Base-by-base conservation (phyloP, 2,888 invertebrate species). In the Erpobdella octoculata region DNA sequence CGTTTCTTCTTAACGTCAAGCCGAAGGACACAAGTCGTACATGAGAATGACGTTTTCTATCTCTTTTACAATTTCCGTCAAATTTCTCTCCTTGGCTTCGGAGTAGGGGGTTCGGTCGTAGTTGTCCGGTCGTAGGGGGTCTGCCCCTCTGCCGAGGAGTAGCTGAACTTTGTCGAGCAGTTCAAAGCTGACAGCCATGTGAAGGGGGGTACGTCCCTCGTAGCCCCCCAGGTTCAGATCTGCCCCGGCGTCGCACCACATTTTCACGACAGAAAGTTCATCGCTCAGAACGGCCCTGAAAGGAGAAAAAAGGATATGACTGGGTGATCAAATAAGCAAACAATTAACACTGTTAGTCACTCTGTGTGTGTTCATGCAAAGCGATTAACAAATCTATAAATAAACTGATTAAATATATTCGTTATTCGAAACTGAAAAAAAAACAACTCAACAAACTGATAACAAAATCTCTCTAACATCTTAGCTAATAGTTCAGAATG, bases 161-260 rank as follows among this genome's bases (percentile, higher is more conserved):
- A 72, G 77, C 38, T 75, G 53, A 3, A 70, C 64, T 38, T 62
- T 70, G 12, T 61, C 41, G 28, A 48, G 18, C 1, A 69, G 81
- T 9, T 69, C 35, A 28, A 53, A 69, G n/a, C n/a, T 69, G 69
- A 46, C 46, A 1, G 69, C 58, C 48, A 69, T 9, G 25, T 69
- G 69, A n/a, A 69, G 75, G 1, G 81, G 75, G 15, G 80, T 79
- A 33, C 80, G 75, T 5, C 75, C 74, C 72, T 80, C 78, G 69
- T 79, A 80, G 74, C 81, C 80, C 37, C 74, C 72, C 53, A 72
- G 73, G 74, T 80, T 80, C 35, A 79, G 70, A 69, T 79, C 76
- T 6, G 77, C 80, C 18, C 80, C 79, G 0, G 80, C 81, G 15
- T 75, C 64, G 15, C 71, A 72, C 78, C 81, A 83, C 9, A 82